Base-by-base conservation (phyloP, 2,797 vertebrate species). In the Hydrolagus colliei region DNA sequence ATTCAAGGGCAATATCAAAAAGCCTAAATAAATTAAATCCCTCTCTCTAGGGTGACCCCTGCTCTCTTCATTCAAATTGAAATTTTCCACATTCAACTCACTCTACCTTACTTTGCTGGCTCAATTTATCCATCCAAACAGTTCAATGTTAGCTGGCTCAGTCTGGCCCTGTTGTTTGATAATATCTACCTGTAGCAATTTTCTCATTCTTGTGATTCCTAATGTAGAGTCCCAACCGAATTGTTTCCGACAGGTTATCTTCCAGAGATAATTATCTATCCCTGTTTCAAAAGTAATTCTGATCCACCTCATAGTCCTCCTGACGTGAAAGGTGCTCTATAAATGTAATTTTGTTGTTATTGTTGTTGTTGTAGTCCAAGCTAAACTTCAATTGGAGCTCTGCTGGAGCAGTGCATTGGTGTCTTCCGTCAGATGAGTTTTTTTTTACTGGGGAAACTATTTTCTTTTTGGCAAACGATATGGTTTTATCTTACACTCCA, bases 231-330 rank as follows among this genome's bases (percentile, higher is more conserved):
- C 65, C n/a, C 14, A 27, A 13, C 78, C 22, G 65, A 80, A 65
- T 35, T 80, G 62, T 63, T 80, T 79, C 61, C 2, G 77, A 79
- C 77, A 63, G n/a, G 13, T 79, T 79, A 27, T 62, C 77, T 79
- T 65, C 6, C 78, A 80, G 62, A 79, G 10, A 18, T 63, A 65
- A 52, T 6, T 52, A 52, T 52, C 1, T 6, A 52, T 7, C n/a
- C 62, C 32, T 1, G 2, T 6, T 16, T 22, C 62, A 65, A 65
- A 13, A 27, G 22, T 27, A 80, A 52, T 80, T 14, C 78, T 65
- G 78, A 2, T 32, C 11, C 10, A 80, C 16, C 59, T 52, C 27
- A 27, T 27, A 27, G 27, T 27, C 27, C 27, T 27, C 27, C 27
- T 27, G 27, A 27, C 27, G 27, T 27, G 27, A 27, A 27, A 27